Conservation (phyloP, 1,140 invertebrate genomes). For the Subanguina moxae region DNA sequence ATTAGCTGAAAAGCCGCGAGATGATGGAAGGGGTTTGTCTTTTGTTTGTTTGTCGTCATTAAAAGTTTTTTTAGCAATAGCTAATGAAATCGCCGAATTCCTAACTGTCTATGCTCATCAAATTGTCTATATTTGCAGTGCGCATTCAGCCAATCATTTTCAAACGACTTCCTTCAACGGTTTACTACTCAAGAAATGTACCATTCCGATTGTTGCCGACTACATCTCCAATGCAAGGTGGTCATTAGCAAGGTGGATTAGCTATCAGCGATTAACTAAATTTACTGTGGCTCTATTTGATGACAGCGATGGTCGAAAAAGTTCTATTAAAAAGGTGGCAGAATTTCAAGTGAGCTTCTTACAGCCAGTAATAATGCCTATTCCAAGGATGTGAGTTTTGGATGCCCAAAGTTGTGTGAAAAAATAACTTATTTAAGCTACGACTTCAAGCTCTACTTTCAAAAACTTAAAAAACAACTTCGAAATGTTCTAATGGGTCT, state of each 20-base stretch:
- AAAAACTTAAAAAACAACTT: background rate
- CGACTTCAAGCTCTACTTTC: background rate
- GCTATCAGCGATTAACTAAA: background rate
- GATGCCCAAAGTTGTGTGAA: no score
- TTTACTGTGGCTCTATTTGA: background rate
- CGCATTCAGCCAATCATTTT: background rate
- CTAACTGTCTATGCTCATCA: background rate
- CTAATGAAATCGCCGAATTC: no score
- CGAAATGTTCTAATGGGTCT: background rate
- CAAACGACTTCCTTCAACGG: background rate
- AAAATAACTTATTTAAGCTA: background rate
- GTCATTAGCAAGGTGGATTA: background rate
- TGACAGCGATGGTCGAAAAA: background rate
- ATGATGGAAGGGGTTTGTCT: no score
- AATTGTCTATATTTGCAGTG: background rate
- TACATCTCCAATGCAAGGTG: background rate
- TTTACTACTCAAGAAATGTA: background rate
- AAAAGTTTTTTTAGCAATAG: no score
- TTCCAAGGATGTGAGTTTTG: background rate
- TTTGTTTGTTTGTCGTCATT: no score
- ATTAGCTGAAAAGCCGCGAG: no score
- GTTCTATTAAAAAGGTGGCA: background rate
- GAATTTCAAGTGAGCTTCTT: conserved; percentile 1
- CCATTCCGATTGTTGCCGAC: background rate
- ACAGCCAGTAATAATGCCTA: background rate